Evolutionary conservation across 2,797 vertebrate genomes (phyloP).

Genomic region (Eremophila alpestris): DNA sequence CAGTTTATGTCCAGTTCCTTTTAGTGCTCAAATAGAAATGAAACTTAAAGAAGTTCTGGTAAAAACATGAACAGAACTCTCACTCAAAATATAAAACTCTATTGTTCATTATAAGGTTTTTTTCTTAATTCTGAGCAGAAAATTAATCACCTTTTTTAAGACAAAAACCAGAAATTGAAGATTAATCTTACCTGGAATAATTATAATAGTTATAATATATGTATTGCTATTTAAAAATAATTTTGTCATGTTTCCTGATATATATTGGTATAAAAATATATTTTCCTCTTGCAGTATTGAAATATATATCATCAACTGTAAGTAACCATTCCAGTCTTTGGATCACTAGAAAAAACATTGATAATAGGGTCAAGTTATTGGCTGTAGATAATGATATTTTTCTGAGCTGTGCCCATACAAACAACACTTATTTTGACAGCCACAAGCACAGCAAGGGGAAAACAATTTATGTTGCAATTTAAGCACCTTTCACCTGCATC

Average conservation of each 20-base stretch:
- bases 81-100: neutral
- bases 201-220: neutral
- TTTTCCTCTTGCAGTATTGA: neutral
- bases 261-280: neutral
- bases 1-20: neutral
- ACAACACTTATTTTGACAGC: neutral
- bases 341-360: neutral
- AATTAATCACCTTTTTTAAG: neutral
- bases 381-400: neutral
- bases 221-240: neutral
- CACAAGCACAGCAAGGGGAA: neutral
- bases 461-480: neutral
- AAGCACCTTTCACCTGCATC: neutral
- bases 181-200: neutral
- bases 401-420: neutral
- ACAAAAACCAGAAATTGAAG: neutral
- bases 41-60: neutral
- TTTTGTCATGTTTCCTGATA: neutral
- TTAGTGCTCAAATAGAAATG: neutral
- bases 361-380: neutral
- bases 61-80: neutral
- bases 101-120: neutral
- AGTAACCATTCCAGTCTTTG: neutral
- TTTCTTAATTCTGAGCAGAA: neutral
- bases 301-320: neutral